These are phyloP conservation scores for Labrus mixtus DNA, from an alignment of 2,113 vertebrate genomes.

Conservation along the genomic window DNA sequence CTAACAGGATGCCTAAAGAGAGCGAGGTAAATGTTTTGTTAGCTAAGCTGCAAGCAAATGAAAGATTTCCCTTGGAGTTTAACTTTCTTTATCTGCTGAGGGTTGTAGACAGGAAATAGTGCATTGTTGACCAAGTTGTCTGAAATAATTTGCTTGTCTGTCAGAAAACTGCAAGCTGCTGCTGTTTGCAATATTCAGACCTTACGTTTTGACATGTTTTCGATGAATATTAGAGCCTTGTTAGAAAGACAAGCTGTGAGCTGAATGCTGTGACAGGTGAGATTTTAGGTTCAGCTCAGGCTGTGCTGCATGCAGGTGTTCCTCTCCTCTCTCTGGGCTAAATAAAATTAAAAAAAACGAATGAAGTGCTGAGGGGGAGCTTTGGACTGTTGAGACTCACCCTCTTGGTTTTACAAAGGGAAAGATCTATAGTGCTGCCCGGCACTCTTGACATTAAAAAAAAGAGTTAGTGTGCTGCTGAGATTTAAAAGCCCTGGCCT, in stretches of 20 bases:
- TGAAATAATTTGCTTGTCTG: slow-evolving; percentile 10
- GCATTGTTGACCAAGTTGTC: slow-evolving; percentile 21
- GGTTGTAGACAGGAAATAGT: slow-evolving; percentile 17
- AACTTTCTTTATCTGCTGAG: slow-evolving; percentile 9
- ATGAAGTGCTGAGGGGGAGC: slow-evolving; percentile 56
- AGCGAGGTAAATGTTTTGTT: background rate
- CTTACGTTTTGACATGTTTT: slow-evolving; percentile 4
- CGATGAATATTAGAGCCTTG: slow-evolving; percentile 4
- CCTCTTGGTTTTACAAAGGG: slow-evolving; percentile 49
- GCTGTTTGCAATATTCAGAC: slow-evolving; percentile 22
- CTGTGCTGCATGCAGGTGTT: slow-evolving; percentile 51
- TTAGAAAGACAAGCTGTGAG: background rate
- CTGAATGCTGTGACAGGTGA: slow-evolving; percentile 13
- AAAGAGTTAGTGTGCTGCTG: slow-evolving; percentile 31
- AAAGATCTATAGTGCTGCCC: slow-evolving; percentile 55
- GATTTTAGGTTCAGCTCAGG: slow-evolving; percentile 32
- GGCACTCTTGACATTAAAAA: slow-evolving; percentile 33
- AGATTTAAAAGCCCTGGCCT: slow-evolving; percentile 52
- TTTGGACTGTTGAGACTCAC: slow-evolving; percentile 43
- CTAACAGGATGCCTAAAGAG: background rate
- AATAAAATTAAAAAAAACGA: slow-evolving; percentile 26
- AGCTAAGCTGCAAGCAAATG: slow-evolving; percentile 22
- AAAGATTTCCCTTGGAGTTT: slow-evolving; percentile 31
- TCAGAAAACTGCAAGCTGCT: slow-evolving; percentile 28
- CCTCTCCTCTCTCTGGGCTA: slow-evolving; percentile 30